These are phyloP conservation scores for Drosophila dives DNA, from an alignment of 2,888 invertebrate species.

Conservation along the genomic window DNA sequence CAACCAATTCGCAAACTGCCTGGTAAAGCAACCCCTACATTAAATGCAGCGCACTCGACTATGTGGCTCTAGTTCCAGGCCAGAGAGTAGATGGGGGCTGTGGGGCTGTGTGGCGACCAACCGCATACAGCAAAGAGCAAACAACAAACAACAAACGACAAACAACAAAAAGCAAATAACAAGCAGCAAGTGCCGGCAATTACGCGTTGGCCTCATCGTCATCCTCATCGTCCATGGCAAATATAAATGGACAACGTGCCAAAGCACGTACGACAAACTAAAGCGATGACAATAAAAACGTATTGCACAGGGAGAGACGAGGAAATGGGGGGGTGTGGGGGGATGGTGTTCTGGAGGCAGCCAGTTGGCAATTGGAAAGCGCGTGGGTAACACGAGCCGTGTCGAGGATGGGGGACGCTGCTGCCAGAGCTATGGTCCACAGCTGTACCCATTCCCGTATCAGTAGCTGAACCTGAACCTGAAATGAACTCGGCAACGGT, in stretches of 20 bases:
- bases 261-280: no score
- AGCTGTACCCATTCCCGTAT: neutral
- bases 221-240: neutral
- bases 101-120: conserved; percentile 41
- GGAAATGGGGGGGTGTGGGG: neutral
- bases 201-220: conserved; percentile 52
- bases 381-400: conserved; percentile 80
- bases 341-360: neutral
- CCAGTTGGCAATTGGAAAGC: conserved; percentile 61
- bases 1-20: conserved; percentile 3
- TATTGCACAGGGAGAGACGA: conserved; percentile 48
- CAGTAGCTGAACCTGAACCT: conserved; percentile 17
- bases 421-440: neutral
- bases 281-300: conserved; percentile 73
- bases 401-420: conserved; percentile 14
- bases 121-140: conserved; percentile 58
- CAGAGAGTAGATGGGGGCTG: neutral
- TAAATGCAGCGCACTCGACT: conserved; percentile 40
- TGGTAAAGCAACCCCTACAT: conserved; percentile 59
- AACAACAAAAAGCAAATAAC: conserved; percentile 39
- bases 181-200: conserved; percentile 73
- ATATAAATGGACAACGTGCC: conserved; percentile 63
- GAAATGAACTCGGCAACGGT: conserved; percentile 24
- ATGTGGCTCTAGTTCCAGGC: conserved; percentile 6
- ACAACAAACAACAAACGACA: conserved; percentile 40